Conservation (phyloP, 2,888 invertebrate genomes). For the Strigamia transsilvanica region DNA sequence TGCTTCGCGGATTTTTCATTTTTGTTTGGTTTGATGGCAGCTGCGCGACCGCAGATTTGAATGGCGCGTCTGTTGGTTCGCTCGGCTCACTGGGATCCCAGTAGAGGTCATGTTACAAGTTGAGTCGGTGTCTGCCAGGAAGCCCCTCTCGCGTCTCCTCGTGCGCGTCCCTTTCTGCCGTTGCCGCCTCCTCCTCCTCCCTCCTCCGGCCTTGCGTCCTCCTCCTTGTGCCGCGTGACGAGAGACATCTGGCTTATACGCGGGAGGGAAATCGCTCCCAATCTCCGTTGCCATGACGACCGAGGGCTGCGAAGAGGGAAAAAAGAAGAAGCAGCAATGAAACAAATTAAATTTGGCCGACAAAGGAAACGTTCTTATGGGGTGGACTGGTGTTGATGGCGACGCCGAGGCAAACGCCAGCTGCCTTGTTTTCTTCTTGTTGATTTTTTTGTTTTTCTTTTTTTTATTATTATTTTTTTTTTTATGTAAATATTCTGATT, state of each 20-base stretch:
- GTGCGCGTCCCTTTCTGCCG: constrained; percentile 21
- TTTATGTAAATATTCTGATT: not conserved
- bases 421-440: constrained; percentile 42
- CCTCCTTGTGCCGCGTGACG: constrained; percentile 40
- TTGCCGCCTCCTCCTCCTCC: not conserved
- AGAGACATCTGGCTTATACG: constrained; percentile 36
- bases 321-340: constrained; percentile 44
- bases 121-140: constrained; percentile 49
- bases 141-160: constrained; percentile 44
- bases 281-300: constrained; percentile 47
- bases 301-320: constrained; percentile 51
- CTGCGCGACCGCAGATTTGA: constrained; percentile 46
- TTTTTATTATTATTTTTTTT: not conserved
- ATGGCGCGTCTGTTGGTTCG: constrained; percentile 47
- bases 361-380: constrained; percentile 48
- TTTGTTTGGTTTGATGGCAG: constrained; percentile 48
- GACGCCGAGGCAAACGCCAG: constrained; percentile 49
- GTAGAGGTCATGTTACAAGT: constrained; percentile 48
- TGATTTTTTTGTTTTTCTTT: not conserved
- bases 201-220: constrained; percentile 41
- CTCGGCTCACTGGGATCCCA: constrained; percentile 39
- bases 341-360: constrained; percentile 49
- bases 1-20: not conserved
- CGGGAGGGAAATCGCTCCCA: constrained; percentile 42
- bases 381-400: constrained; percentile 49